A percentile compares a stretch with the other conserved stretches of the same genome.
phyloP scores from a whole-genome alignment of 2,797 vertebrate species.

The Hemibagrus guttatus region DNA sequence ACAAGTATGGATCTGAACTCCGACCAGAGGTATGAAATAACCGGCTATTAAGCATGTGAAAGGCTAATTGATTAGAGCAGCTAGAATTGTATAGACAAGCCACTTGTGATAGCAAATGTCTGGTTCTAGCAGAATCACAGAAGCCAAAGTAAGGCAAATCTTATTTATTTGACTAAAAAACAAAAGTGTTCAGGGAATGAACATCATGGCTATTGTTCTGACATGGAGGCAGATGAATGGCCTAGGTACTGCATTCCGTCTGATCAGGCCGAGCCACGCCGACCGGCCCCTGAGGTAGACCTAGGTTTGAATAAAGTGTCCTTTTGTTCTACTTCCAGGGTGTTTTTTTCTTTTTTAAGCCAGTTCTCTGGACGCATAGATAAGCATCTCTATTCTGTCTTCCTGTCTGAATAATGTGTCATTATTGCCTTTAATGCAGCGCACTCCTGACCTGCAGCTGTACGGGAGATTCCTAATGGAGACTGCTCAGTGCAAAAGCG shows the following conservation, averaged over 20 bases:
- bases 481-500: conserved; percentile 15
- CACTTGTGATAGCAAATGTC: conserved; percentile 2
- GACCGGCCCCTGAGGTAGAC: conserved; percentile 63
- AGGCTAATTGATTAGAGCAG: conserved; percentile 31
- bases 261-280: conserved; percentile 15
- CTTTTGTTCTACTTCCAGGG: conserved; percentile 26
- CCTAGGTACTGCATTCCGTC: conserved; percentile 44
- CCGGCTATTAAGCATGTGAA: conserved; percentile 28
- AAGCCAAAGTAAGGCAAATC: conserved; percentile 60
- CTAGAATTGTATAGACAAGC: conserved; percentile 32
- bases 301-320: conserved; percentile 56
- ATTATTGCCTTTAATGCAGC: conserved; percentile 54
- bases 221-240: conserved; percentile 38
- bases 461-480: conserved; percentile 9
- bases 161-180: conserved; percentile 12
- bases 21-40: conserved; percentile 30
- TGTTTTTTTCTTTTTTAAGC: conserved; percentile 12
- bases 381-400: conserved; percentile 31
- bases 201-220: conserved; percentile 45
- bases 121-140: conserved; percentile 34
- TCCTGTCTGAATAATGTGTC: conserved; percentile 39
- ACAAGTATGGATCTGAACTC: conserved; percentile 61
- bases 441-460: conserved; percentile 35
- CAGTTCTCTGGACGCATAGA: neutral
- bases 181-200: conserved; percentile 31